Conservation (phyloP, 2,113 vertebrate genomes). For the Cephalopterus ornatus region DNA sequence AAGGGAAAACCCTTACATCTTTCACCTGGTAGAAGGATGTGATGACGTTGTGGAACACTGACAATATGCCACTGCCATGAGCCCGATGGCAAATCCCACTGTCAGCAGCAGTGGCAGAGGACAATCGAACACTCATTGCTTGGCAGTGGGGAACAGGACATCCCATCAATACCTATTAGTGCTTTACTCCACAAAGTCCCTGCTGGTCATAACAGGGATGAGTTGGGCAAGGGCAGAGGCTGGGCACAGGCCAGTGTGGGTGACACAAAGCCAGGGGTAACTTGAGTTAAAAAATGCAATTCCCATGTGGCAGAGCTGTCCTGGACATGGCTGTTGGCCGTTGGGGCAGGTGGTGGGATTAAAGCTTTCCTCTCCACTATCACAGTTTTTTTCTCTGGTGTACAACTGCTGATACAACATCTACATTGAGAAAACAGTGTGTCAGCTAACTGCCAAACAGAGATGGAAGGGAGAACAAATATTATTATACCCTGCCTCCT, state of each 20-base stretch:
- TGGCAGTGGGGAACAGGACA: background rate
- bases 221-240: background rate
- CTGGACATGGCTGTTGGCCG: rapidly evolving
- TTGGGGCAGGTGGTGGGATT: background rate
- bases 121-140: rapidly evolving
- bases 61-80: background rate
- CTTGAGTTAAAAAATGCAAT: background rate
- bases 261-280: background rate
- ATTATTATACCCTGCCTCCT: background rate
- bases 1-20: background rate
- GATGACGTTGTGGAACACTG: background rate
- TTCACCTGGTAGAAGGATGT: rapidly evolving
- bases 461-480: background rate
- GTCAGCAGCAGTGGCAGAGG: background rate
- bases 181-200: background rate
- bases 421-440: background rate
- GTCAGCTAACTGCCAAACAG: background rate
- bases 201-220: background rate
- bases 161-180: rapidly evolving
- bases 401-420: background rate
- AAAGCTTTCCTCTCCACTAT: background rate
- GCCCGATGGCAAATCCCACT: background rate
- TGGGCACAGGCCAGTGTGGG: background rate
- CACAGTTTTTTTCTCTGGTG: background rate
- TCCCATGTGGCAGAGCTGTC: background rate